These are phyloP conservation scores for Armadillidium nasatum DNA, from an alignment of 1,140 invertebrate species.

Conservation along the genomic window DNA sequence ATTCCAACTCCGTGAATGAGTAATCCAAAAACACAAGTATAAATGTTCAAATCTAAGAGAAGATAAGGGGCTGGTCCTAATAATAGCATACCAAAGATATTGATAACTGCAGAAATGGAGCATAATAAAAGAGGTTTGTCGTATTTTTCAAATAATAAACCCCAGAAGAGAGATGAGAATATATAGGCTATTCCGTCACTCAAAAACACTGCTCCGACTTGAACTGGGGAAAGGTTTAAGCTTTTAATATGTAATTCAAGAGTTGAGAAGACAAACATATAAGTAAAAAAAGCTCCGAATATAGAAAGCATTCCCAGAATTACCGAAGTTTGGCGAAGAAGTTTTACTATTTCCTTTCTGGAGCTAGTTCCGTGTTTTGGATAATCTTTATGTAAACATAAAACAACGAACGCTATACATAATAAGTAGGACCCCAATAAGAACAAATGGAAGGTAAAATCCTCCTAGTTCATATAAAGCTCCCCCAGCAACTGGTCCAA, in stretches of 20 bases:
- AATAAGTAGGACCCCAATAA: conserved; percentile 46
- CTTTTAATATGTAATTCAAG: conserved; percentile 73
- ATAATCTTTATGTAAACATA: conserved; percentile 62
- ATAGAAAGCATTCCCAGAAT: conserved; percentile 62
- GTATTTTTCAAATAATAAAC: conserved; percentile 68
- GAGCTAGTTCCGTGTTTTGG: conserved; percentile 45
- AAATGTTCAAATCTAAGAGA: conserved; percentile 28
- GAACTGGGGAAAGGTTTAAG: conserved; percentile 65
- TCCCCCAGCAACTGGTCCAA: conserved; percentile 47
- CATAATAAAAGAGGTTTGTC: conserved; percentile 63
- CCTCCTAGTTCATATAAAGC: conserved; percentile 47
- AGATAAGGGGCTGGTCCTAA: conserved; percentile 59
- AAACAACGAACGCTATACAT: conserved; percentile 39
- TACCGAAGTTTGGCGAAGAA: conserved; percentile 46
- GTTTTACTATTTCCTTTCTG: conserved; percentile 58
- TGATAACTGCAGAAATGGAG: conserved; percentile 61
- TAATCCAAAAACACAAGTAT: conserved; percentile 59
- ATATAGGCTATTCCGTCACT: conserved; percentile 81
- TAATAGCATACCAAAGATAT: conserved; percentile 62
- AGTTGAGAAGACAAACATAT: conserved; percentile 74
- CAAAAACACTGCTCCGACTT: conserved; percentile 80
- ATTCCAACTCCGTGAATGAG: conserved; percentile 74
- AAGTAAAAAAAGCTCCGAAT: conserved; percentile 68
- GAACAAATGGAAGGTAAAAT: conserved; percentile 47
- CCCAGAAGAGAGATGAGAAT: conserved; percentile 71